Evolutionary conservation across 2,113 vertebrate genomes (phyloP).

Genomic region (Oreotrochilus melanogaster): DNA sequence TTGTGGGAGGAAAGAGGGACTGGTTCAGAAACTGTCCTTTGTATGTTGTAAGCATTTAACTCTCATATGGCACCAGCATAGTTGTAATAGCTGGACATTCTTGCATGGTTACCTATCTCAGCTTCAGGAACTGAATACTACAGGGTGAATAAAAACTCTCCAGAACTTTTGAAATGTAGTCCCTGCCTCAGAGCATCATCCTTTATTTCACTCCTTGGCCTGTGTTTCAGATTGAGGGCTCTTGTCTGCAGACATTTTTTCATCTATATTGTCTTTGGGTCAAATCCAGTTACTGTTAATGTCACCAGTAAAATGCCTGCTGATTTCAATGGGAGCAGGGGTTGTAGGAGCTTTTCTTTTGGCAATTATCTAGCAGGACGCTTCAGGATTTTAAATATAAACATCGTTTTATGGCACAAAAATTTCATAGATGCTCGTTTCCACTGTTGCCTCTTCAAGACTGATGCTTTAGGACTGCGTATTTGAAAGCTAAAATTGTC

Average conservation of each 20-base stretch:
- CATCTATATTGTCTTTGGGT: background rate
- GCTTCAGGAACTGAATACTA: background rate
- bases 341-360: background rate
- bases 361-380: background rate
- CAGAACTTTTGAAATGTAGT: conserved; percentile 16
- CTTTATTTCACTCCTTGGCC: background rate
- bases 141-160: background rate
- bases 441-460: background rate
- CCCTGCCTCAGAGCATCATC: background rate
- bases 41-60: background rate
- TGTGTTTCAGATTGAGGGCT: conserved; percentile 12
- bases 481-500: background rate
- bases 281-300: background rate
- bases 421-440: background rate
- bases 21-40: background rate
- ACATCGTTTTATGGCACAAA: background rate
- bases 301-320: background rate
- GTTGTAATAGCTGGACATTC: background rate
- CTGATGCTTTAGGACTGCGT: background rate
- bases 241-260: background rate
- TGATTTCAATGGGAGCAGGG: background rate
- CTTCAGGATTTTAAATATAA: background rate
- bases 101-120: background rate
- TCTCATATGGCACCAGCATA: background rate
- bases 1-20: background rate